phyloP scores from a whole-genome alignment of 2,113 vertebrate species.

The Solea senegalensis region DNA sequence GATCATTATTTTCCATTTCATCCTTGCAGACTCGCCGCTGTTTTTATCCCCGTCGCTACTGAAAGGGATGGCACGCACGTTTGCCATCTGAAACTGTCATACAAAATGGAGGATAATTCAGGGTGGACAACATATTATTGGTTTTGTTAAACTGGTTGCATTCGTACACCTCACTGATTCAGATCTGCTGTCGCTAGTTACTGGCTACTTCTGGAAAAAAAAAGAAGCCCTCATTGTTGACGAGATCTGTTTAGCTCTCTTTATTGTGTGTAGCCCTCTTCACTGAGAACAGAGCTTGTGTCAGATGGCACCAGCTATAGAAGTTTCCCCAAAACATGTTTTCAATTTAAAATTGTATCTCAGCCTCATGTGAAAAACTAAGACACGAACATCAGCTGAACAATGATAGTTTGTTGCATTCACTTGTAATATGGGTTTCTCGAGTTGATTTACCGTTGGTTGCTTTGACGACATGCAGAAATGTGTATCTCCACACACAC shows the following conservation, averaged over 20 bases:
- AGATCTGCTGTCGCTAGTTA: neutral
- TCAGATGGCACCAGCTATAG: constrained; percentile 13
- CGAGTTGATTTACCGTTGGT: neutral
- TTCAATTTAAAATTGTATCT: constrained; percentile 22
- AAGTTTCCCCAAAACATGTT: constrained; percentile 24
- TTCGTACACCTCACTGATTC: constrained; percentile 41
- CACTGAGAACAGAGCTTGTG: constrained; percentile 10
- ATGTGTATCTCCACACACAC: neutral
- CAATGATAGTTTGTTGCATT: neutral
- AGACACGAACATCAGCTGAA: neutral
- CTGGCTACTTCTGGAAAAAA: constrained; percentile 27
- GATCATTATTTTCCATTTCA: constrained; percentile 82
- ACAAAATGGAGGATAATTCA: constrained; percentile 80
- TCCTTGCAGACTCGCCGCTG: constrained; percentile 71
- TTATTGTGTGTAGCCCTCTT: constrained; percentile 11
- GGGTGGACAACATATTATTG: constrained; percentile 60
- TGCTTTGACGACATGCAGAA: constrained; percentile 30
- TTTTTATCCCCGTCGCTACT: constrained; percentile 63
- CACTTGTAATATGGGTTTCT: constrained; percentile 6
- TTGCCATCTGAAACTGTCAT: constrained; percentile 62
- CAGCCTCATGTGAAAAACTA: neutral
- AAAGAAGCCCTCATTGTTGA: neutral
- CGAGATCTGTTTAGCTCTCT: neutral
- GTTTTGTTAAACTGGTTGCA: constrained; percentile 64
- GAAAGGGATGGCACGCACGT: constrained; percentile 58